Evolutionary conservation across 2,888 invertebrate genomes (phyloP).

Genomic region (Alsophila aescularia): DNA sequence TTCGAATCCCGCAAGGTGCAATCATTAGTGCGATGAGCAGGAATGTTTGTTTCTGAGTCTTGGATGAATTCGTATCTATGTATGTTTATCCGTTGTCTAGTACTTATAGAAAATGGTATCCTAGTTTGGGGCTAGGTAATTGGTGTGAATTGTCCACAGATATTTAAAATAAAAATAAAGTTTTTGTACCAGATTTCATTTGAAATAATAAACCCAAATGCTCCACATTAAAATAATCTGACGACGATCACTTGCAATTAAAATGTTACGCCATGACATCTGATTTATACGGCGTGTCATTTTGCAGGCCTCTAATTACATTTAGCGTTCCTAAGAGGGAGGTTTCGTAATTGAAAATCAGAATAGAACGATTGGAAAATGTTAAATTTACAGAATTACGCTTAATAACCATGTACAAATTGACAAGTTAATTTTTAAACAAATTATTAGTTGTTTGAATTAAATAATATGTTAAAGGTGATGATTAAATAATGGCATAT

Average conservation of each 20-base stretch:
- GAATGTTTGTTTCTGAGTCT: too few relatives aligned
- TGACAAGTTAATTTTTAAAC: slow-evolving; percentile 28
- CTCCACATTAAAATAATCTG: slow-evolving; percentile 42
- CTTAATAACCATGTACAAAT: slow-evolving; percentile 18
- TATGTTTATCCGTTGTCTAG: too few relatives aligned
- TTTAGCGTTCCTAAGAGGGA: slow-evolving; percentile 34
- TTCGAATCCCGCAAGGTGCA: too few relatives aligned
- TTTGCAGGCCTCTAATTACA: slow-evolving; percentile 54
- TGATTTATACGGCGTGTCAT: slow-evolving; percentile 58
- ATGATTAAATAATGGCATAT: slow-evolving; percentile 11
- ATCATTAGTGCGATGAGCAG: too few relatives aligned
- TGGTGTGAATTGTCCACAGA: too few relatives aligned
- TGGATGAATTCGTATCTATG: too few relatives aligned
- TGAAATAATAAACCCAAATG: neutral
- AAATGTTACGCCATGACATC: slow-evolving; percentile 53
- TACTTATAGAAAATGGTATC: too few relatives aligned
- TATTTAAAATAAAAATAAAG: too few relatives aligned
- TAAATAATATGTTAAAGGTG: slow-evolving; percentile 4
- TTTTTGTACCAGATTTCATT: neutral
- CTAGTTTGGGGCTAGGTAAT: too few relatives aligned
- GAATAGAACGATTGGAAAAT: slow-evolving; percentile 38
- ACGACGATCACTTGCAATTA: slow-evolving; percentile 58
- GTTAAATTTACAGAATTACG: slow-evolving; percentile 17
- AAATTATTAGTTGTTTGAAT: slow-evolving; percentile 33
- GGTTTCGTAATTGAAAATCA: slow-evolving; percentile 49